These are phyloP conservation scores for Vulpes lagopus DNA, from an alignment of 2,113 vertebrate genomes.

Conservation along the genomic window DNA sequence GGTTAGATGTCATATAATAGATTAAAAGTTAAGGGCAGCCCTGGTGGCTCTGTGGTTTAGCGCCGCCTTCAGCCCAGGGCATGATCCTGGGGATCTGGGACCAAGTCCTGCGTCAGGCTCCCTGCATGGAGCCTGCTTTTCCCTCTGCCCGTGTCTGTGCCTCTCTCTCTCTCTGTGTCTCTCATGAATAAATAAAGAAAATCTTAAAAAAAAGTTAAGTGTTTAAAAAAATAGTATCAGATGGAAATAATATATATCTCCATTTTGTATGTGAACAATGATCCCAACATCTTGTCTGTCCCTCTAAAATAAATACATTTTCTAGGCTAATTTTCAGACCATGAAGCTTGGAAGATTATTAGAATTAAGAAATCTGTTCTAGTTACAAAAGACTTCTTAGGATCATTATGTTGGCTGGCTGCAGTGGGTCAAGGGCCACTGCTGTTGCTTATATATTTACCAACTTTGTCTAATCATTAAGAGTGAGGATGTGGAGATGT, in stretches of 20 bases:
- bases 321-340: neutral
- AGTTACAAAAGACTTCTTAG: neutral
- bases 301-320: neutral
- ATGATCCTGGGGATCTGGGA: too few species aligned
- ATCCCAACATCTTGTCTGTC: neutral
- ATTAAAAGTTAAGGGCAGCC: neutral
- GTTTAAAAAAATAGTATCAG: constrained; percentile 3
- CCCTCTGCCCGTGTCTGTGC: too few species aligned
- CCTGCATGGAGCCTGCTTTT: too few species aligned
- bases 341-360: neutral
- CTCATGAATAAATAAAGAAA: too few species aligned
- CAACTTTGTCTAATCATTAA: neutral
- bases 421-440: neutral
- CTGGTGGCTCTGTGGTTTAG: too few species aligned
- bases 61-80: too few species aligned
- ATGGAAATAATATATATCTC: neutral
- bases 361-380: neutral
- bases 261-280: neutral
- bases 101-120: too few species aligned
- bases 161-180: too few species aligned
- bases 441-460: neutral
- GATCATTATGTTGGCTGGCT: neutral
- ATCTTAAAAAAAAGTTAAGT: neutral
- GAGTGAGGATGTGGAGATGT: neutral
- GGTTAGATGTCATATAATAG: neutral